Evolutionary conservation across 2,888 invertebrate genomes (phyloP).

Genomic region (Tenthredo amoena): DNA sequence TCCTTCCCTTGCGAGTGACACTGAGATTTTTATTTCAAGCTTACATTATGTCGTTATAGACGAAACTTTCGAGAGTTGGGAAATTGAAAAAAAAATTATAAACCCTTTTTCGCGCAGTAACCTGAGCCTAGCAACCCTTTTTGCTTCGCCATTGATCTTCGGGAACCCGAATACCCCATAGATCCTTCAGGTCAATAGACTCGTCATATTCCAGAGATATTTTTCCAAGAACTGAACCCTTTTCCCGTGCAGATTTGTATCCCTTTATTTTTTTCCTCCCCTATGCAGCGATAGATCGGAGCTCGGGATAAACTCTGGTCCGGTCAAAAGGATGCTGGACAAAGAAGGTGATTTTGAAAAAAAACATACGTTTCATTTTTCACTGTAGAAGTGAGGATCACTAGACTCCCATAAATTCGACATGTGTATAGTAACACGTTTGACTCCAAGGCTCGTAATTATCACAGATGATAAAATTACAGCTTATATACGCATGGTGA

Average conservation of each 20-base stretch:
- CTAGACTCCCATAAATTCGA: background rate
- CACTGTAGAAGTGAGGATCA: background rate
- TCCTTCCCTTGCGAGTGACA: background rate
- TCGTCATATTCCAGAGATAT: slow-evolving; percentile 24
- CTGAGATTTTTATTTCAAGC: background rate
- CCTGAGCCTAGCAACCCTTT: slow-evolving; percentile 33
- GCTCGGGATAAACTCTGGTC: slow-evolving; percentile 37
- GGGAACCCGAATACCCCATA: background rate
- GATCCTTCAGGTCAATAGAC: slow-evolving; percentile 38
- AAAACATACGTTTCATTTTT: background rate
- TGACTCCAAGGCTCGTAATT: background rate
- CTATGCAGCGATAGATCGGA: background rate
- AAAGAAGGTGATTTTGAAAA: slow-evolving; percentile 23
- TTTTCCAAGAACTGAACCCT: slow-evolving; percentile 39
- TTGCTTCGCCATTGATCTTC: background rate
- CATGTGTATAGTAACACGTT: background rate
- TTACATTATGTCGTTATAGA: background rate
- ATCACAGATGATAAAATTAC: background rate
- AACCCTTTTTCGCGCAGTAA: slow-evolving; percentile 30
- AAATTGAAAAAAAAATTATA: background rate
- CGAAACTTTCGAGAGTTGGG: background rate
- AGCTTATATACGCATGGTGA: background rate
- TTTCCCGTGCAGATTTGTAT: slow-evolving; percentile 37
- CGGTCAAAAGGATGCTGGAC: slow-evolving; percentile 14
- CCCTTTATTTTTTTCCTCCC: background rate